Evolutionary conservation across 2,888 invertebrate genomes (phyloP).

Genomic region (Andricus curvator): DNA sequence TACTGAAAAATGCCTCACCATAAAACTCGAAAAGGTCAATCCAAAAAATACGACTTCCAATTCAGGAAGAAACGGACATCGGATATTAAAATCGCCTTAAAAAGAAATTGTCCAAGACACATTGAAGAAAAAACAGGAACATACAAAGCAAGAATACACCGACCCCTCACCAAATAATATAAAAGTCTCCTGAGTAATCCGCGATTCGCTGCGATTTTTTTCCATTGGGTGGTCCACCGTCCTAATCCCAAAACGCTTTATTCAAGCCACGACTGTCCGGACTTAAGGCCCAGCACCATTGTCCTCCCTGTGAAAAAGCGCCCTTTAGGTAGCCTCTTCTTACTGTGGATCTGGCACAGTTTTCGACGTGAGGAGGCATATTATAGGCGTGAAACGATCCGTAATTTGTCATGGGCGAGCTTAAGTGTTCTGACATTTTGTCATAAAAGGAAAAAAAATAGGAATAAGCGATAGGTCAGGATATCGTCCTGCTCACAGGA

Average conservation of each 20-base stretch:
- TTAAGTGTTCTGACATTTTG: slow-evolving; percentile 48
- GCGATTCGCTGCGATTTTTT: slow-evolving; percentile 47
- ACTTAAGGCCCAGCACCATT: slow-evolving; percentile 68
- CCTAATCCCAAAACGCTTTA: slow-evolving; percentile 76
- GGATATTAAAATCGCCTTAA: slow-evolving; percentile 35
- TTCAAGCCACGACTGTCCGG: slow-evolving; percentile 75
- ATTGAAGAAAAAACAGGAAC: slow-evolving; percentile 12
- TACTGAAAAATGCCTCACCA: slow-evolving; percentile 20
- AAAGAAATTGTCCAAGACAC: slow-evolving; percentile 12
- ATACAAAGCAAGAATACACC: slow-evolving; percentile 31
- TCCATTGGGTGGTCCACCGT: slow-evolving; percentile 71
- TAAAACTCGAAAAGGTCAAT: slow-evolving; percentile 25
- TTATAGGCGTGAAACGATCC: slow-evolving; percentile 77
- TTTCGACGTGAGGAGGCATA: slow-evolving; percentile 75
- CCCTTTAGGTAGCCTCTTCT: slow-evolving; percentile 67
- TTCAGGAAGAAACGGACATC: slow-evolving; percentile 13
- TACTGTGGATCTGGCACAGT: slow-evolving; percentile 62
- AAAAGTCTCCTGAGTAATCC: slow-evolving; percentile 36
- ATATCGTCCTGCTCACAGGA: slow-evolving; percentile 24
- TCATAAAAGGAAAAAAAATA: not conserved
- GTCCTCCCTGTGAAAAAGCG: slow-evolving; percentile 65
- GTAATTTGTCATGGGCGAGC: slow-evolving; percentile 73
- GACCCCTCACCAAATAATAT: slow-evolving; percentile 26
- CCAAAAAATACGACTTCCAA: slow-evolving; percentile 31
- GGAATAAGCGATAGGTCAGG: slow-evolving; percentile 23